These are phyloP conservation scores for Chrysolina oricalcia DNA, from an alignment of 2,888 invertebrate species.

Conservation along the genomic window DNA sequence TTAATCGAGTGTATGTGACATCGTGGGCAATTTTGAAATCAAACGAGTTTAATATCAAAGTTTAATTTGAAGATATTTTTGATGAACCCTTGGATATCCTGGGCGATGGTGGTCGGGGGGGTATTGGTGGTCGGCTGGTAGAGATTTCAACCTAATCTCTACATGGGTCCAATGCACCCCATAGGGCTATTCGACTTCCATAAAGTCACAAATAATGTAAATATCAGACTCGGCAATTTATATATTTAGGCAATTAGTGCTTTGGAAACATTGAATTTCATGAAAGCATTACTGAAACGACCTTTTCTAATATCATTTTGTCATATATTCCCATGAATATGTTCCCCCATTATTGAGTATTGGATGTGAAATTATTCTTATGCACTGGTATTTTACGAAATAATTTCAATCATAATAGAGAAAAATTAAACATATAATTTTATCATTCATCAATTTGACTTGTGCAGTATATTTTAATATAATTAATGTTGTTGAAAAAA, in stretches of 20 bases:
- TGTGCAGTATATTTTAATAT: background rate
- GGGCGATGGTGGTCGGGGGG: too few species aligned
- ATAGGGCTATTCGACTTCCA: background rate
- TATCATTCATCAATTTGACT: background rate
- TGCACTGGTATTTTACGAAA: background rate
- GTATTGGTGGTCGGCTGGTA: too few species aligned
- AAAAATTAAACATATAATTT: background rate
- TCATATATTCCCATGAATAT: background rate
- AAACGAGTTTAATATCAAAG: too few species aligned
- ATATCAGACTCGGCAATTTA: too few species aligned
- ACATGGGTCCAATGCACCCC: too few species aligned
- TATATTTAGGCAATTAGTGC: too few species aligned
- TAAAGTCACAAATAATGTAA: background rate
- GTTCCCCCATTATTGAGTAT: background rate
- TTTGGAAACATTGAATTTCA: background rate
- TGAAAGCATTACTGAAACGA: background rate
- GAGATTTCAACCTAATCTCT: too few species aligned
- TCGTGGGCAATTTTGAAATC: too few species aligned
- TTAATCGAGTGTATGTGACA: too few species aligned
- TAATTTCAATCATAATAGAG: background rate
- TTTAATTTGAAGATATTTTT: too few species aligned
- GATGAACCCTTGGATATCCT: too few species aligned
- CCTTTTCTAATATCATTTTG: background rate
- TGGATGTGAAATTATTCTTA: background rate
- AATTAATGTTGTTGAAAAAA: too few species aligned